Evolutionary conservation across 1,140 invertebrate species (phyloP), one percentile per base, ranked within the genome.

Genomic region (Drosophila nigromelanica): DNA sequence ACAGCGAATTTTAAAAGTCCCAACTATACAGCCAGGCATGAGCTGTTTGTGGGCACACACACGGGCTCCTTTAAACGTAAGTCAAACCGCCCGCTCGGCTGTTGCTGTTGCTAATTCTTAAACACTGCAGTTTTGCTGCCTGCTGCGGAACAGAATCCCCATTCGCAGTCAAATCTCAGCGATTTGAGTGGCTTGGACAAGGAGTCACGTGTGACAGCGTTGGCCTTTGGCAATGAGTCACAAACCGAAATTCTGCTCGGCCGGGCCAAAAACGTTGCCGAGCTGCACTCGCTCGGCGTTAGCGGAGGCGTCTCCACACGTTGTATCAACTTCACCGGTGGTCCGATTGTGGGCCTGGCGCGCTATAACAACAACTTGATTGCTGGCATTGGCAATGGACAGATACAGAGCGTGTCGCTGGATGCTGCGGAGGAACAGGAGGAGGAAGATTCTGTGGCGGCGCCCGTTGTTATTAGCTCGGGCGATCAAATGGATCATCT

Each of bases 161-260:
- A 86, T 33, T 60, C 60, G 2, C 91, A 92, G 43, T 73, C 51
- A 7, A 94, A 94, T 62, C 70, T 94, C 3, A 91, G 93, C 11
- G 91, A 93, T 21, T 80, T 94, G 2, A 92, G 92, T 30, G 72
- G 79, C 1, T 62, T 94, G 33, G 90, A 93, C 52, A 94, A 94
- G 74, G 92, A 93, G 33, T 93, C 94, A 2, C 75, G 91, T 0
- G 92, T 98, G 18, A 95, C 94, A 1, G 92, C 93, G 1, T 92
- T 98, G 90, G 93, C 93, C 8, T 98, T 96, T 95, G 94, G 93
- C 1, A 94, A 95, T 78, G 83, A 93, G 0, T 92, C 95, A 11
- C 94, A 96, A 78, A 94, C 93, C 40, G 94, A 96, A 79, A 93
- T 97, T 74, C 78, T 97, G 6, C 90, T 97, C 5, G 96, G 92